Evolutionary conservation across 2,113 vertebrate genomes (phyloP), one percentile per base, ranked within the genome.

Genomic region (Paracanthobrama guichenoti): DNA sequence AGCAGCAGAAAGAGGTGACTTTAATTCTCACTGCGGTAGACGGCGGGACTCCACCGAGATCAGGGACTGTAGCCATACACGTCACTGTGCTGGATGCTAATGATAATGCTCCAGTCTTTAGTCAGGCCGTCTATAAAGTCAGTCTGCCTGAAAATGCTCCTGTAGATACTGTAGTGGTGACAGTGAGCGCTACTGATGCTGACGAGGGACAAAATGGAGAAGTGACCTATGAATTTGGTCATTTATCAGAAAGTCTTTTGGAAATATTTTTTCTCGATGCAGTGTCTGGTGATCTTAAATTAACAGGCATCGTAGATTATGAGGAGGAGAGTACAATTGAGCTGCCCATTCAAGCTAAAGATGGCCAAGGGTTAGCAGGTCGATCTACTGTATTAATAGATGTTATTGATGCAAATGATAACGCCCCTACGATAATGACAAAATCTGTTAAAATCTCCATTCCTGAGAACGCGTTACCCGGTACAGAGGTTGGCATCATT

Each of bases 401-500:
- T 24, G 50, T 93, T 2, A 82, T 85, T 84, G 93, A 87, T 48
- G n/a, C 85, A 1, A 87, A 87, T 20, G 86, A 87, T 10, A 87
- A 87, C 7, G 46, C 66, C 0, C 94, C 93, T 12, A 89, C 91
- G 35, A 82, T 94, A 48, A 12, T 44, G 5, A 66, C 14, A 2
- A 66, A 66, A 8, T 66, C 62, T 6, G 8, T 71, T 5, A 71
- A 71, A 12, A 42, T 6, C 0, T 18, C 18, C 0, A 1, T 71
- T 71, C 9, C 35, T 0, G 67, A 71, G 67, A 71, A 42, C 1
- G 35, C 20, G 90, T 4, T 24, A 76, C 89, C 89, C 50, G 93
- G 92, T 76, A 93, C 95, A 77, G 92, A 81, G n/a, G 69, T 95
- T 2, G 93, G 93, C 59, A 92, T 95, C 74, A 91, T 96, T 80